Base-by-base conservation (phyloP, 2,888 invertebrate genomes). In the Chironomus tentans region DNA sequence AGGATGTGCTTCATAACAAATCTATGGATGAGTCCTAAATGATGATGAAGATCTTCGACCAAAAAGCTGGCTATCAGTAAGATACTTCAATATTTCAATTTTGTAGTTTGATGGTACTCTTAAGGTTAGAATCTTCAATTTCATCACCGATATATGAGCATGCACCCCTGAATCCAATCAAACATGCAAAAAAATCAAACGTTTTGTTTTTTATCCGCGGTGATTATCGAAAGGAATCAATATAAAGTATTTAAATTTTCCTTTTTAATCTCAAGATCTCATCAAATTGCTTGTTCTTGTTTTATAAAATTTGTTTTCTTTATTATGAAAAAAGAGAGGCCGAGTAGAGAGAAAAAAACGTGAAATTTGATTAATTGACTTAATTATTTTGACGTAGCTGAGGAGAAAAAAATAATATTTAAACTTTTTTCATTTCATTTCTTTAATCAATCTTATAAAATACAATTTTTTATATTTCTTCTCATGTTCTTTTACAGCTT, bases 351-450 rank as follows among this genome's bases (percentile, higher is more conserved):
- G 38, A 38, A 38, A 65, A 65, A 22, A 65, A 65, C 13, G 21
- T 65, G 65, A 65, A 65, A 65, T 65, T 65, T 73, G 72, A 73
- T 73, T 73, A 62, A 73, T 73, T 73, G 61, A 73, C 62, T 38
- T 46, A 73, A 73, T 65, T 65, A 65, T 65, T 65, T 65, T 65
- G 65, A 65, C 24, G 65, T 21, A 21, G 65, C 18, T 65, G 21
- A 24, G 24, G 22, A 65, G 65, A 24, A 65, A 24, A 65, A 24
- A 65, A 65, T 21, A 65, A 65, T 65, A 65, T 65, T 65, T 65
- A 65, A 65, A 65, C 21, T 65, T 18, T 28, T 68, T 68, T 68
- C 46, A 38, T 68, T 68, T 68, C 46, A 38, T 68, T 68, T 68
- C 46, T 46, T 68, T 68, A 68, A 68, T 68, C 68, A 68, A 68